phyloP scores from a whole-genome alignment of 2,797 vertebrate species.

The Leptoclinus maculatus region DNA sequence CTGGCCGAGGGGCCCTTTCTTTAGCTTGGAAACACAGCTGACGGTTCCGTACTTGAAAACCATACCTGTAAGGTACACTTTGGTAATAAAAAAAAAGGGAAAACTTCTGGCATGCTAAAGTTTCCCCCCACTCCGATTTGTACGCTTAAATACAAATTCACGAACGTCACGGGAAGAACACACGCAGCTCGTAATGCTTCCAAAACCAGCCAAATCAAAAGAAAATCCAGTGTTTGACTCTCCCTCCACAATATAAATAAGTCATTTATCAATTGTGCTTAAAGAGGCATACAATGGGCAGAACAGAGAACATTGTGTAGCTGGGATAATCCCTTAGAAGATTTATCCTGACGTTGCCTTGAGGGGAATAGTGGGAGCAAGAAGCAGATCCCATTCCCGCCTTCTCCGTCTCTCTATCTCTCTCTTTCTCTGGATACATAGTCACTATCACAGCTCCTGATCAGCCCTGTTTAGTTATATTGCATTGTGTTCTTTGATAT shows the following conservation, averaged over 20 bases:
- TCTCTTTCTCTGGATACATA: conserved; percentile 71
- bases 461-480: conserved; percentile 82
- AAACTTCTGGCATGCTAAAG: conserved; percentile 39
- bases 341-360: conserved; percentile 83
- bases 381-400: conserved; percentile 71
- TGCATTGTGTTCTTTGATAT: conserved; percentile 85
- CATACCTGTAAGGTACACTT: conserved; percentile 44
- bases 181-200: conserved; percentile 59
- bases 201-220: conserved; percentile 72
- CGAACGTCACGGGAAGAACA: conserved; percentile 42
- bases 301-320: conserved; percentile 85
- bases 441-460: conserved; percentile 78
- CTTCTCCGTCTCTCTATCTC: conserved; percentile 59
- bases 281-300: conserved; percentile 84
- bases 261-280: conserved; percentile 88
- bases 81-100: conserved; percentile 10
- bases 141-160: conserved; percentile 42
- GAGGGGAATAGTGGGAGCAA: conserved; percentile 78
- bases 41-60: conserved; percentile 37
- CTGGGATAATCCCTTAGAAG: conserved; percentile 86
- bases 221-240: conserved; percentile 77
- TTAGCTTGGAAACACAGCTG: conserved; percentile 36
- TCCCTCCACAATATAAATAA: conserved; percentile 84
- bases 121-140: conserved; percentile 32
- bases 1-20: conserved; percentile 51